Evolutionary conservation across 1,140 invertebrate genomes (phyloP), one percentile per base, ranked within the genome.

Genomic region (Hyposmocoma kahamanoa): DNA sequence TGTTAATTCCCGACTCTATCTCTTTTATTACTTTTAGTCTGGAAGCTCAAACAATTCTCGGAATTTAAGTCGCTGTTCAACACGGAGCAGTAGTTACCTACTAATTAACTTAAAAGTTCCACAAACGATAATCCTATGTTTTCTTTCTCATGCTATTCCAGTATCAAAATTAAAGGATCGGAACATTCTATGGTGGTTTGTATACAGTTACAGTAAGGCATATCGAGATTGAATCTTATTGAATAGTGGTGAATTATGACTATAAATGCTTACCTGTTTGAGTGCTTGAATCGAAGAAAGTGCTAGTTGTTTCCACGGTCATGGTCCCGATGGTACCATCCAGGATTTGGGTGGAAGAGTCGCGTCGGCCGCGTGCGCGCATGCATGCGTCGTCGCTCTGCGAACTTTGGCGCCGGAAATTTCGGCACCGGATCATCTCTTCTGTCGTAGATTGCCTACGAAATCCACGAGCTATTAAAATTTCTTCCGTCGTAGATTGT

Each of bases 271-370:
- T 78, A 96, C 95, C 95, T 84, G 95, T 96, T 85, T 96, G 95
- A 3, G 95, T 96, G 74, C 94, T 96, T 49, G 94, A 96, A 83
- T 97, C 95, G 71, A 96, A 97, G 78, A 96, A 95, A 0, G 95
- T 96, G 72, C 94, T 95, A 0, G 95, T 95, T 1, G 95, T 96
- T 75, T 97, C 95, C 3, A 96, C 94, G 0, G 95, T 96, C 95
- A 96, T 97, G 11, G 95, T 94, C 5, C 93, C 94, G 46, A 96
- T 91, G n/a, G 95, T 96, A 3, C 95, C 95, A 66, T 97, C 95
- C 18, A 93, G 93, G 60, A 97, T 97, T 84, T 97, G 95, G 0
- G 95, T 94, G 10, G 92, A 92, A 1, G 95, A 96, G 72, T 97
- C 95, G 18, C 95, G 87, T 2, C 95, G 87, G 3, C 95, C 95